phyloP scores from a whole-genome alignment of 1,140 invertebrate species.

The Idris sp. region DNA sequence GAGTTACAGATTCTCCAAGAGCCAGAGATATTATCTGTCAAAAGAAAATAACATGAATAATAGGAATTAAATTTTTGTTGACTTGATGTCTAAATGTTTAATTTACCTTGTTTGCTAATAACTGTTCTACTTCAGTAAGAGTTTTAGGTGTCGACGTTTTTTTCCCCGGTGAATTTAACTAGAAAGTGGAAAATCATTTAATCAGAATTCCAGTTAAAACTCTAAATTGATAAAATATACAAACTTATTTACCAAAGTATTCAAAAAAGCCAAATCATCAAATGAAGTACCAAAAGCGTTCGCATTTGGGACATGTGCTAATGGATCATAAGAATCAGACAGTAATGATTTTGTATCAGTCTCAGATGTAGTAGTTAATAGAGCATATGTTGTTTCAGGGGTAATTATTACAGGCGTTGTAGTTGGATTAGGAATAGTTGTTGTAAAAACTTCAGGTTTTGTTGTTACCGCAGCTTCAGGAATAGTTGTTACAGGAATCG shows the following conservation, averaged over 20 bases:
- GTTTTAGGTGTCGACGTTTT: constrained; percentile 69
- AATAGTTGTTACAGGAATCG: constrained; percentile 14
- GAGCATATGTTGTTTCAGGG: constrained; percentile 15
- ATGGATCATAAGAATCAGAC: constrained; percentile 17
- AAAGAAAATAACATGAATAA: neutral
- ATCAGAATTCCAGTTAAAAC: no score
- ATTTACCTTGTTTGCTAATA: constrained; percentile 73
- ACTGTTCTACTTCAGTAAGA: constrained; percentile 72
- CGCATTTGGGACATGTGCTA: constrained; percentile 55
- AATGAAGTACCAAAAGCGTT: constrained; percentile 73
- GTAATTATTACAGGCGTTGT: constrained; percentile 35
- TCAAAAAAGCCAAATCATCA: constrained; percentile 74
- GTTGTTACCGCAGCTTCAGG: constrained; percentile 27
- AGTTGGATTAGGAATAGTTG: constrained; percentile 27
- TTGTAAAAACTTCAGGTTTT: constrained; percentile 19
- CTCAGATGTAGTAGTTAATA: constrained; percentile 6
- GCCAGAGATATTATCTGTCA: constrained; percentile 73
- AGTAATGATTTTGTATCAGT: constrained; percentile 21
- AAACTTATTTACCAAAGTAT: constrained; percentile 70
- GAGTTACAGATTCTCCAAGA: constrained; percentile 58
- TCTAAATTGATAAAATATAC: no score
- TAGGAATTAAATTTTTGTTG: no score
- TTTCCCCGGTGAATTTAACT: constrained; percentile 69
- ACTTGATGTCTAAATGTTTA: no score
- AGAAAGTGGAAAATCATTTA: no score